Percentiles rank a stretch among this genome's conserved stretches.
Conservation (phyloP, 2,797 vertebrate genomes). For the Brotula barbata region DNA sequence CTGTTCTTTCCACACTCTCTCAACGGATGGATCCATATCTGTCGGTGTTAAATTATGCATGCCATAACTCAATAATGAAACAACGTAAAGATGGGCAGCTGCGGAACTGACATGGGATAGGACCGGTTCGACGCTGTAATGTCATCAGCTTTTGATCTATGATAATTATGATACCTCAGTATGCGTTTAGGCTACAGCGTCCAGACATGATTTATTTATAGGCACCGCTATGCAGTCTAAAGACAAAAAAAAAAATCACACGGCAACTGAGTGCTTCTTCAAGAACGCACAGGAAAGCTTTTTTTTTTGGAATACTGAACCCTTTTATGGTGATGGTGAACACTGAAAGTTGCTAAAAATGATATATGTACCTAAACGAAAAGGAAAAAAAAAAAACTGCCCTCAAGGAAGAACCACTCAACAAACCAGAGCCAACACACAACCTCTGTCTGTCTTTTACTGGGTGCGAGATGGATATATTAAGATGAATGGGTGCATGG, state of each 20-base stretch:
- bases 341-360: conserved; percentile 36
- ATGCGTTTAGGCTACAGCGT: conserved; percentile 76
- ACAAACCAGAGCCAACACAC: not conserved
- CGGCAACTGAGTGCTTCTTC: conserved; percentile 53
- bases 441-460: conserved; percentile 14
- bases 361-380: conserved; percentile 1
- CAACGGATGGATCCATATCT: conserved; percentile 78
- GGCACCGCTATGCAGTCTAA: conserved; percentile 60
- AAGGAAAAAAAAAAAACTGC: conserved; percentile 24
- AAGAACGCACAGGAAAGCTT: conserved; percentile 52
- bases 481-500: conserved; percentile 56
- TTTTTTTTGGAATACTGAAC: conserved; percentile 30
- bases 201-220: conserved; percentile 79
- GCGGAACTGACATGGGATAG: conserved; percentile 75
- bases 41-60: conserved; percentile 80
- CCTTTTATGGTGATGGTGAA: conserved; percentile 35
- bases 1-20: conserved; percentile 68
- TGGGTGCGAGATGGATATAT: conserved; percentile 41
- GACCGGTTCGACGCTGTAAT: conserved; percentile 73
- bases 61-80: conserved; percentile 82
- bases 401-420: conserved; percentile 8
- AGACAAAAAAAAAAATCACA: conserved; percentile 57
- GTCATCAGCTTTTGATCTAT: conserved; percentile 82
- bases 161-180: conserved; percentile 81
- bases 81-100: conserved; percentile 76